These are phyloP conservation scores for Drosophila birchii DNA, from an alignment of 2,888 invertebrate species.

Conservation along the genomic window DNA sequence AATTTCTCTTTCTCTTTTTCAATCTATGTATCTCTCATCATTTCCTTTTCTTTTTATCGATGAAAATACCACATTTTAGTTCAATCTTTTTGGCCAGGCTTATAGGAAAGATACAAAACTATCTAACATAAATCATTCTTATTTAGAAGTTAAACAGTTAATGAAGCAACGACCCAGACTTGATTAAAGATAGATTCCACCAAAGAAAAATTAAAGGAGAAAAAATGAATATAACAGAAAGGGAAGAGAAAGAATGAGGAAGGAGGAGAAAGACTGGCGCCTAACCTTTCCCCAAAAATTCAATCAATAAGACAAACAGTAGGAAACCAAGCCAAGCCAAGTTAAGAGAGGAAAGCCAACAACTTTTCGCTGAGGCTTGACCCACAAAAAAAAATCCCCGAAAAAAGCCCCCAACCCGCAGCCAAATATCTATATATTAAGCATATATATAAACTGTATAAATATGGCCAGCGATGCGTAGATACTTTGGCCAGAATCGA, in stretches of 20 bases:
- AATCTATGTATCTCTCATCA: neutral
- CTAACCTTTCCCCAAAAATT: slow-evolving; percentile 28
- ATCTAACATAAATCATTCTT: slow-evolving; percentile 16
- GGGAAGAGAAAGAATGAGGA: neutral
- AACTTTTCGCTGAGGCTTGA: slow-evolving; percentile 19
- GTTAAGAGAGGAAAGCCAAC: slow-evolving; percentile 29
- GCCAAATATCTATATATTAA: slow-evolving; percentile 19
- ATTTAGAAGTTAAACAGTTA: slow-evolving; percentile 7
- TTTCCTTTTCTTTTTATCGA: neutral
- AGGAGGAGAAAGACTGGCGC: slow-evolving; percentile 21
- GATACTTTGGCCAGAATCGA: slow-evolving; percentile 28
- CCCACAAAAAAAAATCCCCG: slow-evolving; percentile 26
- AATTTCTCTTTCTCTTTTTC: neutral
- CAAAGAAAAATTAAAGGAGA: neutral
- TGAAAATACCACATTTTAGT: neutral
- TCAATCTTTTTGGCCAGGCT: slow-evolving; percentile 3
- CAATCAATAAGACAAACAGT: slow-evolving; percentile 42
- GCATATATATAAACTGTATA: slow-evolving; percentile 9
- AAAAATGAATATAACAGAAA: neutral
- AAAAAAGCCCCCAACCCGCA: slow-evolving; percentile 3
- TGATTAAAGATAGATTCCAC: slow-evolving; percentile 11
- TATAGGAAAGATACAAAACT: slow-evolving; percentile 20
- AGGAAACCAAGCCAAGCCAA: slow-evolving; percentile 8
- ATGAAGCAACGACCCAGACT: slow-evolving; percentile 19
- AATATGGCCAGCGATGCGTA: slow-evolving; percentile 25